Evolutionary conservation across 1,140 invertebrate species (phyloP), one percentile per base, ranked within the genome.

Genomic region (Adelges cooleyi): DNA sequence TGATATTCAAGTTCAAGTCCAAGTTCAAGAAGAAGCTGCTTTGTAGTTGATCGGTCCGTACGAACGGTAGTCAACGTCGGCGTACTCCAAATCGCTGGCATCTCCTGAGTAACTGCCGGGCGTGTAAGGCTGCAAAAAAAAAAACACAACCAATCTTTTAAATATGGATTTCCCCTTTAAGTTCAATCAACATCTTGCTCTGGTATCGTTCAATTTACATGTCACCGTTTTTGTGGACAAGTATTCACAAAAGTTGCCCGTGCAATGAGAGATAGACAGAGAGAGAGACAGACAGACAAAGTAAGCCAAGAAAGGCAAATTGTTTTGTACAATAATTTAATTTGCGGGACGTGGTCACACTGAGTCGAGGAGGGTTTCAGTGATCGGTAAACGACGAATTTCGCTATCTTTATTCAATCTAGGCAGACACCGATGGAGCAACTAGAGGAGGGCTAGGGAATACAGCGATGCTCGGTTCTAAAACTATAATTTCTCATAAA

Each of bases 21-120:
- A 68, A 49, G 70, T 69, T 59, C 74, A 75, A 69, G 90, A 83
- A 25, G 88, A 91, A 44, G 88, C 89, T 67, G 84, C 84, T 75
- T 92, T 92, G 78, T 92, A 92, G 76, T 91, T 89, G 72, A 92
- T 91, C 33, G 90, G 90, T 66, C 89, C 89, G 76, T 91, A 91
- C 67, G 84, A 85, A 73, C 85, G 84, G 76, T 89, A 86, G 74
- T 92, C 89, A 68, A 90, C 85, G 77, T 93, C 90, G 42, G 90
- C 90, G 76, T 92, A 92, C 72, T 89, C 87, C 73, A 92, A 79
- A 67, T 79, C 89, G 73, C 86, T 82, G 71, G 82, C 83, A 70
- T 85, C 82, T 25, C 40, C 56, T 25, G 42, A 48, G 22, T 13
- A 40, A 3, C 40, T 48, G 5, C 38, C 40, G 6, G 56, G 38